A percentile compares a stretch with the other conserved stretches of the same genome.
phyloP scores from a whole-genome alignment of 2,888 invertebrate genomes.

The Xestobium rufovillosum region DNA sequence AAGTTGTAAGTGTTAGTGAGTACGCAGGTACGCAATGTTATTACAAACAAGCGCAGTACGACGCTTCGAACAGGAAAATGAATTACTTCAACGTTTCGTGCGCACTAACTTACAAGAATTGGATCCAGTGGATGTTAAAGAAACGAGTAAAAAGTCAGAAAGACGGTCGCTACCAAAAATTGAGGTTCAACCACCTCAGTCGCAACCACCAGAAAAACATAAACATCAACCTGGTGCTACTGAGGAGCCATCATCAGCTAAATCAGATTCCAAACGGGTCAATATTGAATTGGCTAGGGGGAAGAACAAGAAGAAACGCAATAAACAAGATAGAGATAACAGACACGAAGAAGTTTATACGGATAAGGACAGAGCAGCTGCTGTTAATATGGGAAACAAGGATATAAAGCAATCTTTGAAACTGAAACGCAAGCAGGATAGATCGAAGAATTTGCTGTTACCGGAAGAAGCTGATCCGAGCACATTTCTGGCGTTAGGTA shows the following conservation, averaged over 20 bases:
- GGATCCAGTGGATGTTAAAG: slow-evolving; percentile 30
- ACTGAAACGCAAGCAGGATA: slow-evolving; percentile 70
- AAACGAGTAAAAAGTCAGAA: slow-evolving; percentile 20
- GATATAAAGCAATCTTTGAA: slow-evolving; percentile 82
- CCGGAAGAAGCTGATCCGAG: slow-evolving; percentile 74
- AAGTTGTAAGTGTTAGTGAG: too few relatives aligned
- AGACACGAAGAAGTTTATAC: slow-evolving; percentile 71
- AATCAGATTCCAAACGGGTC: slow-evolving; percentile 28
- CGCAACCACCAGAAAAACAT: slow-evolving; percentile 30
- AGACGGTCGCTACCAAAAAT: slow-evolving; percentile 11
- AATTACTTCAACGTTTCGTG: slow-evolving; percentile 73
- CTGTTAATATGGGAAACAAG: slow-evolving; percentile 77
- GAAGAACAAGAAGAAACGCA: slow-evolving; percentile 39
- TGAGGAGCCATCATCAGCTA: slow-evolving; percentile 9
- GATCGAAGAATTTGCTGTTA: slow-evolving; percentile 61
- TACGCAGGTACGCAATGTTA: too few relatives aligned
- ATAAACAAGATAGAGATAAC: slow-evolving; percentile 36
- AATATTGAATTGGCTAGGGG: slow-evolving; percentile 34
- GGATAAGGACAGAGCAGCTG: slow-evolving; percentile 85
- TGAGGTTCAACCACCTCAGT: slow-evolving; percentile 14
- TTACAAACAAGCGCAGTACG: slow-evolving; percentile 26
- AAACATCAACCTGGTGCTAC: slow-evolving; percentile 21
- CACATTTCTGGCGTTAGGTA: slow-evolving; percentile 66
- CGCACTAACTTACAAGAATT: slow-evolving; percentile 57
- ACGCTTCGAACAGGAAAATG: slow-evolving; percentile 52